Evolutionary conservation across 2,888 invertebrate genomes (phyloP).

Genomic region (Chaitophorus viminalis): DNA sequence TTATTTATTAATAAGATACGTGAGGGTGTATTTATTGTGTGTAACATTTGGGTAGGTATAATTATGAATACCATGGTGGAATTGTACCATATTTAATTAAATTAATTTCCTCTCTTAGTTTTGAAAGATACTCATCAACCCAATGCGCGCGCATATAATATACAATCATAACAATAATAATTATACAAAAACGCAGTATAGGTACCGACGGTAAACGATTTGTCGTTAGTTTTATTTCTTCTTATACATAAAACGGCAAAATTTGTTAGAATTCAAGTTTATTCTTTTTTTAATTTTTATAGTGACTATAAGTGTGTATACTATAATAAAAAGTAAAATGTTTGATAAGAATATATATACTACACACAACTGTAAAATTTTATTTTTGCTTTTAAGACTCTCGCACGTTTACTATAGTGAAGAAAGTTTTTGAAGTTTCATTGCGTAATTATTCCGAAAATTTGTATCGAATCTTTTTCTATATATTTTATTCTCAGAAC

Average conservation of each 20-base stretch:
- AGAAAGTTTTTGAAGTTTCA: slow-evolving; percentile 22
- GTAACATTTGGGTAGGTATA: neutral
- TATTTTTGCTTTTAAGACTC: slow-evolving; percentile 23
- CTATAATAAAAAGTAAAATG: slow-evolving; percentile 37
- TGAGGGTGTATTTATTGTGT: neutral
- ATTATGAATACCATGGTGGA: neutral
- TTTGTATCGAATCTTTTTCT: neutral
- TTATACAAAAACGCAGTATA: neutral
- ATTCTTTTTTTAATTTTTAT: neutral
- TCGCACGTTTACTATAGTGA: neutral
- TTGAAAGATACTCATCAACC: neutral
- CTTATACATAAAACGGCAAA: neutral
- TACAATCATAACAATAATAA: neutral
- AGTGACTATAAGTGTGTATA: neutral
- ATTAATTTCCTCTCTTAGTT: too few species aligned
- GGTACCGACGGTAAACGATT: neutral
- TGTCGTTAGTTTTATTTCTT: neutral
- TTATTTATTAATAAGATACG: neutral
- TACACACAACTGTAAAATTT: slow-evolving; percentile 12
- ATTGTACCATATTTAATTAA: neutral
- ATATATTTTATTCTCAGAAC: neutral
- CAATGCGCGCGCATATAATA: neutral
- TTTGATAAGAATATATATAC: slow-evolving; percentile 24
- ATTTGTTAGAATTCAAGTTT: neutral
- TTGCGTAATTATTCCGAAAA: slow-evolving; percentile 1